phyloP scores from a whole-genome alignment of 2,113 vertebrate species.

The Austrofundulus limnaeus region DNA sequence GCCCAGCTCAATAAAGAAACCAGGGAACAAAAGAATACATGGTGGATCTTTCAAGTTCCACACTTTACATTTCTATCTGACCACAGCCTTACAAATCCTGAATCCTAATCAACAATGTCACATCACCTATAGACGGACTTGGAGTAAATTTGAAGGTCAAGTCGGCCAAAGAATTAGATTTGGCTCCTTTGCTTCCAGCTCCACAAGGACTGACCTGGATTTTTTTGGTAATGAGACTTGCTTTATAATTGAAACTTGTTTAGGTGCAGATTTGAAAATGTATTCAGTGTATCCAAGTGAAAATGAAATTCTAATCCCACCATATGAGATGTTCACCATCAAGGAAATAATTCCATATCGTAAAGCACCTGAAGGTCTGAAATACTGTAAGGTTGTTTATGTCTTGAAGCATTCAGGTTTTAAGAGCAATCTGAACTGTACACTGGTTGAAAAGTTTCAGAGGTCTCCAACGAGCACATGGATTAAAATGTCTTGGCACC shows the following conservation, averaged over 20 bases:
- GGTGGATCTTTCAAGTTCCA: slow-evolving; percentile 2
- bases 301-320: slow-evolving; percentile 26
- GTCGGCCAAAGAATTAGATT: not conserved
- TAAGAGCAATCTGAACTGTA: not conserved
- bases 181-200: slow-evolving; percentile 12
- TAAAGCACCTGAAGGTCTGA: not conserved
- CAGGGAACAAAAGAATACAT: not conserved
- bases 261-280: not conserved
- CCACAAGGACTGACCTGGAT: not conserved
- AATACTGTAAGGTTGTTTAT: not conserved
- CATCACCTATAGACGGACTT: not conserved
- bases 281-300: not conserved
- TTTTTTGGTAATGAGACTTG: not conserved
- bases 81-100: slow-evolving; percentile 3
- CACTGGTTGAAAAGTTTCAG: not conserved
- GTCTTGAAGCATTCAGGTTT: not conserved
- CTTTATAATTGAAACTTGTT: slow-evolving; percentile 3
- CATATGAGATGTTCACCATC: slow-evolving; percentile 6
- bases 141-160: not conserved
- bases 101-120: not conserved
- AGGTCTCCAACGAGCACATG: not conserved
- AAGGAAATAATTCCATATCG: not conserved
- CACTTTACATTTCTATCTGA: slow-evolving; percentile 14
- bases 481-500: too few relatives aligned
- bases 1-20: not conserved